Evolutionary conservation across 2,113 vertebrate genomes (phyloP), one percentile per base, ranked within the genome.

Genomic region (Lepisosteus oculatus): DNA sequence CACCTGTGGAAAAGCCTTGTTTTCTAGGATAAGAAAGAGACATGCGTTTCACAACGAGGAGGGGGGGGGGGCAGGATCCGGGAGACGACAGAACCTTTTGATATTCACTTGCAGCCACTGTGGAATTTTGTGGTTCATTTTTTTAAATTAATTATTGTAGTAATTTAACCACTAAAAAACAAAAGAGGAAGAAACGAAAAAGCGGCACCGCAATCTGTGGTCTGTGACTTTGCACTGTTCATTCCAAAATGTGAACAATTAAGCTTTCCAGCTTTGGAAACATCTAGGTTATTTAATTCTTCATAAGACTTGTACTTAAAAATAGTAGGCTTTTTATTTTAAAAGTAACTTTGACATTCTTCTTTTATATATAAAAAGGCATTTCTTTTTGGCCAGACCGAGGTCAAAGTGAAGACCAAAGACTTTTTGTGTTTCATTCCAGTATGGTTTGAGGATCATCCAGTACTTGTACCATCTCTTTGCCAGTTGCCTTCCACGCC

Each of bases 191-290:
- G 69, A 69, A 63, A 78, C 7, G 79, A 82, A 72, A 76, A 82
- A 67, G 55, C 42, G 15, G 72, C 65, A 75, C 59, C 73, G 74
- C 83, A 78, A 81, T 43, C 43, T 68, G 44, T 43, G 2, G 68
- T 83, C 84, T 87, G 72, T 62, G 64, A 13, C 43, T 82, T 81
- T 90, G 85, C 83, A 84, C 82, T 82, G 77, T 69, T 69, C 51
- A 70, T 73, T 82, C 68, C 74, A 65, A 84, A 90, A 87, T 88
- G 88, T 90, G 88, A 90, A 88, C 82, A 79, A 76, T 74, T 76
- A 83, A 81, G 82, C 84, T 75, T 84, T 81, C 84, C 82, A 85
- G 83, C 72, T 83, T 83, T 82, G 67, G 12, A 65, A 72, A 64
- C 57, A 74, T 83, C 44, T 78, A 76, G 79, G 70, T 77, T 81